A percentile compares a stretch with the other conserved stretches of the same genome.
phyloP scores from a whole-genome alignment of 1,140 invertebrate species.

The Hestina assimilis region DNA sequence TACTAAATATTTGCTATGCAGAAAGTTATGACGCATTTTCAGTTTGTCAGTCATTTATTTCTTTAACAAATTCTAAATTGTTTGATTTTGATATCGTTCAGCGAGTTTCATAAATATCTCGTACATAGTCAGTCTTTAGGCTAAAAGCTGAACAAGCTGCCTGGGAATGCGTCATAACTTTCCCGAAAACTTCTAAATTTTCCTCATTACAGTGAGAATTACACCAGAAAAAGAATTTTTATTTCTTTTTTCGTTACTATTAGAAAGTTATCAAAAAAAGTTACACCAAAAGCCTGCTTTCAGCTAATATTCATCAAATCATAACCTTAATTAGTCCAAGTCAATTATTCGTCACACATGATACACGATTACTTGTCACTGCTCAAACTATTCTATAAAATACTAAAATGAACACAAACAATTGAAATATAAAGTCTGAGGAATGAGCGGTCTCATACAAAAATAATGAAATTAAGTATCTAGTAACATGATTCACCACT shows the following conservation, averaged over 20 bases:
- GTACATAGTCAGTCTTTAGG: no score
- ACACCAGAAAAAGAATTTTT: neutral
- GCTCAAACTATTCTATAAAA: conserved; percentile 1
- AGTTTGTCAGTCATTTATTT: neutral
- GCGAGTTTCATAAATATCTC: no score
- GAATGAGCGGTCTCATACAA: conserved; percentile 2
- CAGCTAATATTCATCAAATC: neutral
- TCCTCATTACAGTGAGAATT: no score
- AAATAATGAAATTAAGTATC: conserved; percentile 37
- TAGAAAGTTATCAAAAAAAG: neutral
- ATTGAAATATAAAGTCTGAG: conserved; percentile 4
- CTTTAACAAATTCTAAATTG: neutral
- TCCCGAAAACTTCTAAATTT: no score
- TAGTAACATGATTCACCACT: conserved; percentile 58
- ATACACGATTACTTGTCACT: neutral
- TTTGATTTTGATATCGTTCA: no score
- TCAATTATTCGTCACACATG: neutral
- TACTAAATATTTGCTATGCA: no score
- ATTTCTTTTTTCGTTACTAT: neutral
- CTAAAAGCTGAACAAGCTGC: no score
- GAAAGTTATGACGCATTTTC: no score
- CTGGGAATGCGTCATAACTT: no score
- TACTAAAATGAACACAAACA: conserved; percentile 19
- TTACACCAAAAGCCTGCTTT: conserved; percentile 10
- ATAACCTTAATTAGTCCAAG: neutral